A percentile compares a stretch with the other conserved stretches of the same genome.
These are phyloP conservation scores for Ormia ochracea DNA, from an alignment of 2,888 invertebrate genomes.

Conservation along the genomic window DNA sequence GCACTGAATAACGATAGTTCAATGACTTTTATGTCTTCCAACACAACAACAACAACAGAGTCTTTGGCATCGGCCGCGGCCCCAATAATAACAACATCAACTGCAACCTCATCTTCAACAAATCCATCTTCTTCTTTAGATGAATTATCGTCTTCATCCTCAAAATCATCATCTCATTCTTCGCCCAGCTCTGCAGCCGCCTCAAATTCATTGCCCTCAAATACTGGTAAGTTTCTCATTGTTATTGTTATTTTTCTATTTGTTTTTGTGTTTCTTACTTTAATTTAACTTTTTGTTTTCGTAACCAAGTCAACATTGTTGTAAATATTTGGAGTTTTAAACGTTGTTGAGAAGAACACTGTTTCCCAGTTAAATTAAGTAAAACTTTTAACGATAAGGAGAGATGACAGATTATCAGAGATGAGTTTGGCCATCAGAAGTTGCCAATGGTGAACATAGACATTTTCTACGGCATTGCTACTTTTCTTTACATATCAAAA, in stretches of 20 bases:
- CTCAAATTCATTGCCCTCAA: constrained; percentile 47
- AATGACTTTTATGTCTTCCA: constrained; percentile 64
- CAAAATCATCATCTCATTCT: constrained; percentile 7
- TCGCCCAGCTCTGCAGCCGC: constrained; percentile 24
- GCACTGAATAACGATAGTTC: constrained; percentile 63
- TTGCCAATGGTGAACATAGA: too few relatives aligned
- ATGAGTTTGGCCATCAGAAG: too few relatives aligned
- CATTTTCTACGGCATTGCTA: too few relatives aligned
- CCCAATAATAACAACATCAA: constrained; percentile 43
- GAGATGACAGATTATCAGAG: too few relatives aligned
- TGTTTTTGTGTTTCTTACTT: constrained; percentile 3
- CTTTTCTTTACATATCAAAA: too few relatives aligned
- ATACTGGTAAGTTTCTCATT: constrained; percentile 56
- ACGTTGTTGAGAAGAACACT: too few relatives aligned
- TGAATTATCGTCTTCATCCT: constrained; percentile 45
- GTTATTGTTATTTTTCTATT: constrained; percentile 21
- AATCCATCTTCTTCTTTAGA: constrained; percentile 39
- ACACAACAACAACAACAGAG: constrained; percentile 17
- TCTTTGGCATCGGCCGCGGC: constrained; percentile 44
- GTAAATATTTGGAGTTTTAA: too few relatives aligned
- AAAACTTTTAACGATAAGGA: too few relatives aligned
- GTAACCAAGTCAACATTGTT: constrained; percentile 19
- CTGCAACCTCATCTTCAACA: constrained; percentile 38
- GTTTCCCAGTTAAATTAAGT: too few relatives aligned
- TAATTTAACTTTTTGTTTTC: neutral